phyloP scores from a whole-genome alignment of 2,113 vertebrate species.

The Charadrius vociferus region DNA sequence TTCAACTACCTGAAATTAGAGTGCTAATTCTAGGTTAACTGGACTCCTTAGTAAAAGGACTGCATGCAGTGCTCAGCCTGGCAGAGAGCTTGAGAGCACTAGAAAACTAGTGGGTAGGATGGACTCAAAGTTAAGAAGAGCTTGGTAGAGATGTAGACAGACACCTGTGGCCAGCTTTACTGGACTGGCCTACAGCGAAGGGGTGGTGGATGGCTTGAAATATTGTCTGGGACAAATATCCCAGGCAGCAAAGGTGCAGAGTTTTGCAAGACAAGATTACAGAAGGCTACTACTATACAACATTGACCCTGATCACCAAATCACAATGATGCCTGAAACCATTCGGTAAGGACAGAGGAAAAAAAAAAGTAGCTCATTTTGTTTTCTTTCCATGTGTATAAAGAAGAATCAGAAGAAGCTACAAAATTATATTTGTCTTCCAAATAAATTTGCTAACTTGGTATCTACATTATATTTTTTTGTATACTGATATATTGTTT shows the following conservation, averaged over 20 bases:
- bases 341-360: background rate
- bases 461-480: background rate
- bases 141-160: background rate
- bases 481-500: background rate
- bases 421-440: background rate
- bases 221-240: background rate
- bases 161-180: background rate
- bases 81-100: background rate
- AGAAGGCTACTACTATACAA: background rate
- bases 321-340: background rate
- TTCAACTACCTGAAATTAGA: background rate
- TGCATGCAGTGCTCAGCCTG: background rate
- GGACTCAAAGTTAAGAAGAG: background rate
- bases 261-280: background rate
- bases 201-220: background rate
- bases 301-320: background rate
- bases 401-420: background rate
- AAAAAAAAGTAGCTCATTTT: fast-evolving
- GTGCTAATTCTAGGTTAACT: background rate
- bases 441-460: background rate
- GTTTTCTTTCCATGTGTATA: background rate
- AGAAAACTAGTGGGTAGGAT: background rate
- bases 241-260: background rate
- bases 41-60: background rate
- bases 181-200: background rate